Percentiles rank a stretch among this genome's conserved stretches.
Conservation (phyloP, 2,797 vertebrate genomes). For the Gobio occitaniae region DNA sequence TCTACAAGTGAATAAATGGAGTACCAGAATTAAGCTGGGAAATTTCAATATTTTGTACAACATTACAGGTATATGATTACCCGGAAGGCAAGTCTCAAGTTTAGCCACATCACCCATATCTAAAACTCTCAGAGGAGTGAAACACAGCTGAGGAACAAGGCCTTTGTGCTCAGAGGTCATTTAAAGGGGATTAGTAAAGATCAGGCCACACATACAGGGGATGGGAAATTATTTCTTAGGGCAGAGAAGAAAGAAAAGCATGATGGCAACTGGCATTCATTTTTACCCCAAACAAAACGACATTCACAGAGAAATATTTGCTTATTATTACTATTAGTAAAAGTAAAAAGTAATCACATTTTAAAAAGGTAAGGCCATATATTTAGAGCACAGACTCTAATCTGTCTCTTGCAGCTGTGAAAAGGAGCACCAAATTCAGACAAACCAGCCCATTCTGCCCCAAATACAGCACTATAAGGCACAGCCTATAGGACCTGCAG, state of each 20-base stretch:
- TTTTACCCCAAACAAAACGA: background rate
- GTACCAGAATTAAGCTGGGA: background rate
- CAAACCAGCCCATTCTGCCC: background rate
- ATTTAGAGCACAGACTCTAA: constrained; percentile 45
- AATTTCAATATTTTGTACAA: background rate
- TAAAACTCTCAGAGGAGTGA: background rate
- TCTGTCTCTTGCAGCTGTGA: constrained; percentile 50
- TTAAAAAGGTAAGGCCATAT: constrained; percentile 11
- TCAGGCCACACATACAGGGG: background rate
- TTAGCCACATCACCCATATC: background rate
- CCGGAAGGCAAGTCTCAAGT: background rate
- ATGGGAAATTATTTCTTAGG: background rate
- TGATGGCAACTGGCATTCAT: background rate
- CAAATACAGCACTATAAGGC: background rate
- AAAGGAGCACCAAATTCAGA: constrained; percentile 17
- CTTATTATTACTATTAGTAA: background rate
- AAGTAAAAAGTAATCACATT: background rate
- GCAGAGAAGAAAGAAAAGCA: background rate
- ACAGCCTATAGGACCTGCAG: constrained; percentile 12
- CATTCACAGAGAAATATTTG: background rate
- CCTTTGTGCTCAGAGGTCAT: constrained; percentile 8
- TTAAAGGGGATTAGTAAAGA: constrained; percentile 25
- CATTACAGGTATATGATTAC: constrained; percentile 1
- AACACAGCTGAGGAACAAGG: background rate
- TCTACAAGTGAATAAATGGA: background rate